Conservation (phyloP, 2,888 invertebrate species). For the Osedax fenrisi region DNA sequence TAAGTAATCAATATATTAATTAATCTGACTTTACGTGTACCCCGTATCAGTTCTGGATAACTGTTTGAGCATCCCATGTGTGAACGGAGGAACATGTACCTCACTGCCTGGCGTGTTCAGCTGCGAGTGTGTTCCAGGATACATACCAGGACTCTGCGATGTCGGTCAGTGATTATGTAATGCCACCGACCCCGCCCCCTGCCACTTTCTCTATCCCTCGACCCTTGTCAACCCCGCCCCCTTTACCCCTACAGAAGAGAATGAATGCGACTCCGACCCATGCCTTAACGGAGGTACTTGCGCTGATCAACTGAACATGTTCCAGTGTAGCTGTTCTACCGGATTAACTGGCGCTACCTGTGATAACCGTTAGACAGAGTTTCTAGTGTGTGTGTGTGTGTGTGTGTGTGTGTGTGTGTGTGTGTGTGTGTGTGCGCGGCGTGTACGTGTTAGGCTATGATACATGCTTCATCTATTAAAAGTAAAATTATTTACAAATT, state of each 20-base stretch:
- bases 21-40: no score
- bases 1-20: no score
- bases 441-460: no score
- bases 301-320: background rate
- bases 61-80: background rate
- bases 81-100: slow-evolving; percentile 4
- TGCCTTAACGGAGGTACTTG: background rate
- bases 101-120: background rate
- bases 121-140: background rate
- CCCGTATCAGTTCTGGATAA: slow-evolving; percentile 14
- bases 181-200: background rate
- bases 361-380: background rate
- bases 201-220: no score
- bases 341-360: background rate
- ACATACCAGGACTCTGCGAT: background rate
- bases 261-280: background rate
- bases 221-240: no score
- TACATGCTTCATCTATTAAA: no score
- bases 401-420: no score
- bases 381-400: no score
- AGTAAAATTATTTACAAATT: no score
- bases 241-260: no score
- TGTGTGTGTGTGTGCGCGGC: no score
- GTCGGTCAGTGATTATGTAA: background rate
- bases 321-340: background rate